A percentile compares a stretch with the other conserved stretches of the same genome.
These are phyloP conservation scores for Escarpia spicata DNA, from an alignment of 2,888 invertebrate species.

Conservation along the genomic window DNA sequence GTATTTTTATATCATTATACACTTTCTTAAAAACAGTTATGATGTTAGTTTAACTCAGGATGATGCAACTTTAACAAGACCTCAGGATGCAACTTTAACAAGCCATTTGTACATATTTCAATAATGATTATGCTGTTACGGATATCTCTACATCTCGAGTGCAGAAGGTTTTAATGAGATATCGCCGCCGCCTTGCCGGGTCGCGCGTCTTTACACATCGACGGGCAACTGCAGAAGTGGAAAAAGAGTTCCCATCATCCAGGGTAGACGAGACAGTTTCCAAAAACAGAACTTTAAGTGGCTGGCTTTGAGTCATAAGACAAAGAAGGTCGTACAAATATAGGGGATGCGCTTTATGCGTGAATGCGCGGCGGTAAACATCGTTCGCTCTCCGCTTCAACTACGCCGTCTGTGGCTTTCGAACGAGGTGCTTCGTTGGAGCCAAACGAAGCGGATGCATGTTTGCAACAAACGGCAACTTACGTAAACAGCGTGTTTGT, in stretches of 20 bases:
- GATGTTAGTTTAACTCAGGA: too few relatives aligned
- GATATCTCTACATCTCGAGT: background rate
- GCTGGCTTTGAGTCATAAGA: background rate
- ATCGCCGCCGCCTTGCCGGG: background rate
- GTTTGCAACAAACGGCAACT: conserved; percentile 9
- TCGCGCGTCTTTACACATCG: background rate
- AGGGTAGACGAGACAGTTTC: background rate
- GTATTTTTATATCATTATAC: too few relatives aligned
- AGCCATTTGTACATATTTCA: background rate
- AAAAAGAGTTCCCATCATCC: background rate
- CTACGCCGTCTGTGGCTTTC: background rate
- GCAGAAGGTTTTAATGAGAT: background rate
- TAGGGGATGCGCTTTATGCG: background rate
- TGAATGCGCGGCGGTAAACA: background rate
- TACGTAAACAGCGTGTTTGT: conserved; percentile 16
- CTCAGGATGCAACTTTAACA: too few relatives aligned
- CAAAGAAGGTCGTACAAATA: background rate
- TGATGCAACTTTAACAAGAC: too few relatives aligned
- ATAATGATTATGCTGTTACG: background rate
- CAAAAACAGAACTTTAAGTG: conserved; percentile 6
- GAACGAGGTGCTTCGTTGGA: background rate
- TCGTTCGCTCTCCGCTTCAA: background rate
- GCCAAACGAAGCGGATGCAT: background rate
- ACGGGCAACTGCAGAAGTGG: background rate
- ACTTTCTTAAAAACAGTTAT: too few relatives aligned